Evolutionary conservation across 1,140 invertebrate species (phyloP).

Genomic region (Drosophila carrolli): DNA sequence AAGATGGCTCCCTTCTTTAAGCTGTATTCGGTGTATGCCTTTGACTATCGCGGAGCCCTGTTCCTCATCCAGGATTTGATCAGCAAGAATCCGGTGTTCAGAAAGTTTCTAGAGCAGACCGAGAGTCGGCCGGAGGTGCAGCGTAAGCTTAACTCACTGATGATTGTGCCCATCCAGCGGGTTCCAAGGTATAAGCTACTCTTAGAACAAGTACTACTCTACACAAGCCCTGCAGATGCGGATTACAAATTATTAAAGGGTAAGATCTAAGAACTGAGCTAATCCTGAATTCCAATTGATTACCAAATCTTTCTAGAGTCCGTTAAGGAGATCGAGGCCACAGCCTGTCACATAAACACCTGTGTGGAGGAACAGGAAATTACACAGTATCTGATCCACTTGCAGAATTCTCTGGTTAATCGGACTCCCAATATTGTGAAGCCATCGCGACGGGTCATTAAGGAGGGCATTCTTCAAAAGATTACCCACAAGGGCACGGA

Average conservation of each 20-base stretch:
- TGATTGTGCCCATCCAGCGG: conserved; percentile 91
- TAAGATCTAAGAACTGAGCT: conserved; percentile 50
- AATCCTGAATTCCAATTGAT: not conserved
- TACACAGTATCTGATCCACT: conserved; percentile 88
- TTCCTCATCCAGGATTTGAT: conserved; percentile 87
- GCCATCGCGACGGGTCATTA: conserved; percentile 89
- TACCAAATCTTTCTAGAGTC: conserved; percentile 85
- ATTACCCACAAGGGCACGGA: conserved; percentile 86
- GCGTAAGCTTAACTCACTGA: conserved; percentile 88
- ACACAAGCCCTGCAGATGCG: conserved; percentile 87
- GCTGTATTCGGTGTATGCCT: conserved; percentile 91
- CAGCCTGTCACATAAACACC: conserved; percentile 89
- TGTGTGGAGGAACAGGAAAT: conserved; percentile 90
- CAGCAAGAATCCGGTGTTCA: conserved; percentile 86
- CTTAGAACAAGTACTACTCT: conserved; percentile 88
- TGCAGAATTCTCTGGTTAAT: conserved; percentile 88
- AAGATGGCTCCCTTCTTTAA: conserved; percentile 92
- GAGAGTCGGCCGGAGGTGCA: conserved; percentile 90
- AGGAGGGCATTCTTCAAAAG: conserved; percentile 89
- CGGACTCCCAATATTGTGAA: conserved; percentile 88
- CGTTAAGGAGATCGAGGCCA: conserved; percentile 88
- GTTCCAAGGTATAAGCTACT: conserved; percentile 91
- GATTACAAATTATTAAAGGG: conserved; percentile 86
- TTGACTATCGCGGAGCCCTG: conserved; percentile 89
- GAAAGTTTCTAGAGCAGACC: conserved; percentile 87